Percentiles rank a stretch among this genome's conserved stretches.
These are phyloP conservation scores for Eilema caniola DNA, from an alignment of 2,888 invertebrate species.

Conservation along the genomic window DNA sequence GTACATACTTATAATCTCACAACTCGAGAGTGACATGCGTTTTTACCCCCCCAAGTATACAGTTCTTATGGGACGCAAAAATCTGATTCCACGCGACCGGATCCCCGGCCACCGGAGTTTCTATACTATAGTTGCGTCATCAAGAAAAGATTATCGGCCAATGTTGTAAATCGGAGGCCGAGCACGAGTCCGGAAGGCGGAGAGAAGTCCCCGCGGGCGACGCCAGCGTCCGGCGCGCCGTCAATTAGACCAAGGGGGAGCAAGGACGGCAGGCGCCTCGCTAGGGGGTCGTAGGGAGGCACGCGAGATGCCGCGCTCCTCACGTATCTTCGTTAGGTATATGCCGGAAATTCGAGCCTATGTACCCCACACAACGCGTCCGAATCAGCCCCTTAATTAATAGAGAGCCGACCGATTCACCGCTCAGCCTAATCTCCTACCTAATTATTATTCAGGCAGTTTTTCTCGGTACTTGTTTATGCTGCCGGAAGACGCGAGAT, in stretches of 20 bases:
- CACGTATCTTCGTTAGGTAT: conserved; percentile 70
- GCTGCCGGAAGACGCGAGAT: conserved; percentile 58
- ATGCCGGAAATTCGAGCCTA: conserved; percentile 81
- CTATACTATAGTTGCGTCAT: conserved; percentile 67
- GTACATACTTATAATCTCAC: neutral
- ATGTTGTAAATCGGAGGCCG: conserved; percentile 78
- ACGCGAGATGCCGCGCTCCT: conserved; percentile 61
- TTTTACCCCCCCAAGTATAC: neutral
- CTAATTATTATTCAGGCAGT: conserved; percentile 63
- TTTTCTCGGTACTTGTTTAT: conserved; percentile 60
- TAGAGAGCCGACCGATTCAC: conserved; percentile 64
- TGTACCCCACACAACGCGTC: conserved; percentile 61
- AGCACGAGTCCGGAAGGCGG: conserved; percentile 73
- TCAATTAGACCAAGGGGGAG: conserved; percentile 79
- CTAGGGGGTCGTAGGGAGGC: conserved; percentile 44
- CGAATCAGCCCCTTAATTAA: conserved; percentile 73
- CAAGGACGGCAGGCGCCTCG: conserved; percentile 51
- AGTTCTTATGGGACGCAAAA: neutral
- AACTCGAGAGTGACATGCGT: neutral
- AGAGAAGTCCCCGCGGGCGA: conserved; percentile 77
- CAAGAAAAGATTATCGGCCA: conserved; percentile 84
- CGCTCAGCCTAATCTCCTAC: conserved; percentile 54
- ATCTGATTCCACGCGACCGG: neutral
- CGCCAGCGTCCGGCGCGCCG: conserved; percentile 76
- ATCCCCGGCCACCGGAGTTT: conserved; percentile 10